Conservation (phyloP, 2,888 invertebrate species). For the Chrysomela aeneicollis region DNA sequence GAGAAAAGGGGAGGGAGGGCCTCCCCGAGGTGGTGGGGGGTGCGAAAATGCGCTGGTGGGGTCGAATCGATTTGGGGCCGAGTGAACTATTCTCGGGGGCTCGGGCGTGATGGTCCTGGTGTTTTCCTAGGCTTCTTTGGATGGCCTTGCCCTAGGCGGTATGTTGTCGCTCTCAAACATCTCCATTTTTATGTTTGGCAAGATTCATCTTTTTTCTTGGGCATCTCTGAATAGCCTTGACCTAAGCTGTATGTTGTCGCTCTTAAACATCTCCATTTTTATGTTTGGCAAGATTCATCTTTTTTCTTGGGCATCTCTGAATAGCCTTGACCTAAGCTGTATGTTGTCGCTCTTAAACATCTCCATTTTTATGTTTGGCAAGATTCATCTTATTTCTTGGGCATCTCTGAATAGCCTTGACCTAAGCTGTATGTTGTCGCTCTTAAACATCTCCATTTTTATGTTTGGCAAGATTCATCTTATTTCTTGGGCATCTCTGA, state of each 20-base stretch:
- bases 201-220: constrained; percentile 23
- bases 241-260: constrained; percentile 25
- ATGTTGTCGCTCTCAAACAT: constrained; percentile 33
- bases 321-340: constrained; percentile 6
- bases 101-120: constrained; percentile 25
- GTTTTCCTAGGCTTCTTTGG: constrained; percentile 42
- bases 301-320: constrained; percentile 20
- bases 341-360: constrained; percentile 33
- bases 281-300: no score
- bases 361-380: constrained; percentile 20
- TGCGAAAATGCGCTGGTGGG: constrained; percentile 32
- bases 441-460: constrained; percentile 31
- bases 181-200: constrained; percentile 20
- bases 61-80: constrained; percentile 40
- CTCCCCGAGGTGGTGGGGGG: constrained; percentile 33
- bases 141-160: constrained; percentile 43
- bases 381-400: constrained; percentile 23
- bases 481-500: constrained; percentile 20
- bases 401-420: no score
- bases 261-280: constrained; percentile 31
- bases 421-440: constrained; percentile 25
- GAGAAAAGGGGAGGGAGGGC: constrained; percentile 35
- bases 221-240: no score
- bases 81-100: constrained; percentile 23
- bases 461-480: no score